Evolutionary conservation across 92 coral and sea anemone genomes (phyloP), one percentile per base, ranked within the genome.

Genomic region (Zoanthus solanderi): DNA sequence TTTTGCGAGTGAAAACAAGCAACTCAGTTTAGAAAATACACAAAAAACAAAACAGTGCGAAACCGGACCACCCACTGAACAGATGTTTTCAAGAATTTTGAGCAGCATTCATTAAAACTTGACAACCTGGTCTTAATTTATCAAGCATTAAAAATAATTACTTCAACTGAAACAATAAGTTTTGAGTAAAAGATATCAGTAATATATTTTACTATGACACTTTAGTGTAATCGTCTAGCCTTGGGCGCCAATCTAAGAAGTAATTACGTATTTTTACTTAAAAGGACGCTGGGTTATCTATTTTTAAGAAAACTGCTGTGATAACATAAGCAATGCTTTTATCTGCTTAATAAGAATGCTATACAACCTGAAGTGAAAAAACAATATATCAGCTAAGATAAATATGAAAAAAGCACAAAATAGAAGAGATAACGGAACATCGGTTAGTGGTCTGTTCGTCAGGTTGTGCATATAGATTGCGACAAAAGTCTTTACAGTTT

Each of bases 41-140:
- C 60, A 81, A 58, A 61, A 52, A 45, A 81, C n/a, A 50, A 48
- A n/a, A 67, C 44, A 50, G 66, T 29, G 44, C 6, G 85, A 17
- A 14, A 23, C 57, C 16, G 60, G 45, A 14, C 60, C 82, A 13
- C 12, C 28, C 16, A 76, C 44, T 13, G 8, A n/a, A 47, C 85
- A 81, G 85, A 81, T 81, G 85, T 32, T 66, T 81, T 18, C 7
- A 42, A 81, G 47, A 81, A 18, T 34, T 81, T 13, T 30, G 31
- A 30, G 46, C 18, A 45, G 7, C 58, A 29, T 60, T 66, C 31
- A 45, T 45, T 18, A 18, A 44, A 47, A 37, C 75, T 66, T 81
- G 74, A 63, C 60, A 65, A 65, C 10, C 30, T 72, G 30, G 16
- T 57, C 34, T 30, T 34, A 16, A 66, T 63, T 45, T 61, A 80